Base-by-base conservation (phyloP, 2,113 vertebrate genomes). In the Chionomys nivalis region DNA sequence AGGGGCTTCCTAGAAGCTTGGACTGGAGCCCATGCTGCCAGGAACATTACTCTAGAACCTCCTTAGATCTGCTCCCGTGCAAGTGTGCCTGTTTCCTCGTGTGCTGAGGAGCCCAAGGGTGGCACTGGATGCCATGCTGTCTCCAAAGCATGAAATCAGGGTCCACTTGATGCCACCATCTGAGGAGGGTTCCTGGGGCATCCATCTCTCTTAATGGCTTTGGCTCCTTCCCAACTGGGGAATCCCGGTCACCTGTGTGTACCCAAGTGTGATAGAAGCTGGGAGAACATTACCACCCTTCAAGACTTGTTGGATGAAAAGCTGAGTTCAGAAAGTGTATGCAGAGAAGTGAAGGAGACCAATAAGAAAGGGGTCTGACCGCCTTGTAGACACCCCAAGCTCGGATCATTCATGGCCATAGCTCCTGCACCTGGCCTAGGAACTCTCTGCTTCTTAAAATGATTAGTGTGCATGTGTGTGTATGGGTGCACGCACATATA, bases 291-390 rank as follows among this genome's bases (percentile, higher is more conserved):
- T 72, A 31, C 52, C 2, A 5, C 5, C 16, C 10, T 52, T 63
- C 68, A 49, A 55, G 47, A 17, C 58, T 86, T 75, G 12, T 3
- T 4, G 42, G 49, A 7, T 21, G 33, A 33, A 70, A 4, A 24
- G 63, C 26, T 65, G 81, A n/a, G 42, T 68, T 17, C 85, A 33
- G 28, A 61, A 76, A 44, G 2, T 61, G 28, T 1, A 3, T 63
- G 63, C 24, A 4, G 52, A 70, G 66, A 19, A 7, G 11, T 3
- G 17, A 42, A 31, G n/a, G 61, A 26, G 44, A 26, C 66, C 33
- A 0, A 1, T 3, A 9, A 8, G 24, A 36, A 24, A 11, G 4
- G 0, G 0, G 14, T 17, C 33, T 0, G 2, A 3, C 12, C 5
- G 2, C 12, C 1, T 36, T 7, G 0, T 0, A 4, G 44, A 52